phyloP scores from a whole-genome alignment of 2,888 invertebrate genomes.

The Trichogramma evanescens region DNA sequence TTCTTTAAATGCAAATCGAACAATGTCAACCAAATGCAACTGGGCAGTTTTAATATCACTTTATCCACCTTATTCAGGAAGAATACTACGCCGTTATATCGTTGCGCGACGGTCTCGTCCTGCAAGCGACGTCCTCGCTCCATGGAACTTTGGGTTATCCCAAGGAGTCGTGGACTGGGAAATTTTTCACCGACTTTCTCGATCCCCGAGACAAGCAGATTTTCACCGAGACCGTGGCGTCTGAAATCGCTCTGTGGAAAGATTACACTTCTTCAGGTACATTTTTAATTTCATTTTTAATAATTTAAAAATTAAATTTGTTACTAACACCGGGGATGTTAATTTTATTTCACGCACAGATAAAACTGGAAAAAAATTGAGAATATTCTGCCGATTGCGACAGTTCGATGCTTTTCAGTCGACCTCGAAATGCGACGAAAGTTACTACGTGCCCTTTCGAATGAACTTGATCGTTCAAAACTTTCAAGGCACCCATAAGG shows the following conservation, averaged over 20 bases:
- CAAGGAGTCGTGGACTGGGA: slow-evolving; percentile 76
- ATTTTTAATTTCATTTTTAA: neutral
- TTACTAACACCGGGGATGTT: neutral
- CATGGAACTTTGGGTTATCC: slow-evolving; percentile 69
- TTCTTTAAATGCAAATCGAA: no score
- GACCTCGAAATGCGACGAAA: slow-evolving; percentile 39
- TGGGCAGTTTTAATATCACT: neutral
- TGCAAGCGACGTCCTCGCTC: slow-evolving; percentile 66
- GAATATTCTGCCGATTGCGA: slow-evolving; percentile 60
- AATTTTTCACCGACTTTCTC: slow-evolving; percentile 80
- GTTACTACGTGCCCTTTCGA: slow-evolving; percentile 65
- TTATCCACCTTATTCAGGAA: slow-evolving; percentile 50
- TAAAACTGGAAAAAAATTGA: slow-evolving; percentile 26
- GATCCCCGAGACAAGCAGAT: slow-evolving; percentile 69
- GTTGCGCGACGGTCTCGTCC: slow-evolving; percentile 74
- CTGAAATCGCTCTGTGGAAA: slow-evolving; percentile 56
- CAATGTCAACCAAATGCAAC: no score
- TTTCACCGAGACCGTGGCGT: slow-evolving; percentile 51
- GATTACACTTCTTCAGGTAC: slow-evolving; percentile 15
- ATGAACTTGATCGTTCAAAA: slow-evolving; percentile 61
- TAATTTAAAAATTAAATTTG: neutral
- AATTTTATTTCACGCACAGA: slow-evolving; percentile 22
- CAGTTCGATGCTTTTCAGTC: slow-evolving; percentile 50
- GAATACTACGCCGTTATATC: slow-evolving; percentile 76
- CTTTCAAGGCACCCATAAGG: slow-evolving; percentile 32